Base-by-base conservation (phyloP, 37 sponge, comb jelly and placozoan genomes). In the Ianthella basta region DNA sequence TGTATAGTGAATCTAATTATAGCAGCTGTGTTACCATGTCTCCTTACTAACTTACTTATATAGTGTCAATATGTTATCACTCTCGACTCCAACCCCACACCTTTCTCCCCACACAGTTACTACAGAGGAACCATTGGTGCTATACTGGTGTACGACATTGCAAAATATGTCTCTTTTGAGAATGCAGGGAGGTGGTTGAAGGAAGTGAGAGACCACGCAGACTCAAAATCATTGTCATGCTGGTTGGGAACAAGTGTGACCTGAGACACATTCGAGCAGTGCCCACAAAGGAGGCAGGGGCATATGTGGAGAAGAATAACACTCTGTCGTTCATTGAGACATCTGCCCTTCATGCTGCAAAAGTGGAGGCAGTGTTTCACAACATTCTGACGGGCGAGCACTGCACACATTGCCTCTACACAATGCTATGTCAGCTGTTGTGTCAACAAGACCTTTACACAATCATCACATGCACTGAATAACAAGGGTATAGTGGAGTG, bases 361-460 rank as follows among this genome's bases (percentile, higher is more conserved):
- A 98, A 75, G 98, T 98, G 18, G 98, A 98, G 59, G 86, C 94
- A 59, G 98, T 94, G 5, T 98, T 98, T 82, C 95, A 94, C 29
- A 94, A 94, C 53, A 97, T 97, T 38, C 81, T 97, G 15, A 97
- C 97, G 84, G 92, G 96, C 92, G 75, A 40, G 21, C 13, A 69
- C 14, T 81, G 69, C 20, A 23, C 69, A 15, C 18, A 57, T 57
- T 57, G 18, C 15, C 59, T 20, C 19, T 57, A 20, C 59, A n/a
- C n/a, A n/a, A n/a, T n/a, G n/a, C n/a, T n/a, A n/a, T n/a, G n/a
- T n/a, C n/a, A n/a, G n/a, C n/a, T n/a, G n/a, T n/a, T n/a, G n/a
- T n/a, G n/a, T n/a, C n/a, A n/a, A n/a, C n/a, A n/a, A n/a, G n/a
- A n/a, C n/a, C n/a, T n/a, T n/a, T n/a, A n/a, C n/a, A n/a, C n/a